These are phyloP conservation scores for Lepidonotus clava DNA, from an alignment of 2,888 invertebrate species.

Conservation along the genomic window DNA sequence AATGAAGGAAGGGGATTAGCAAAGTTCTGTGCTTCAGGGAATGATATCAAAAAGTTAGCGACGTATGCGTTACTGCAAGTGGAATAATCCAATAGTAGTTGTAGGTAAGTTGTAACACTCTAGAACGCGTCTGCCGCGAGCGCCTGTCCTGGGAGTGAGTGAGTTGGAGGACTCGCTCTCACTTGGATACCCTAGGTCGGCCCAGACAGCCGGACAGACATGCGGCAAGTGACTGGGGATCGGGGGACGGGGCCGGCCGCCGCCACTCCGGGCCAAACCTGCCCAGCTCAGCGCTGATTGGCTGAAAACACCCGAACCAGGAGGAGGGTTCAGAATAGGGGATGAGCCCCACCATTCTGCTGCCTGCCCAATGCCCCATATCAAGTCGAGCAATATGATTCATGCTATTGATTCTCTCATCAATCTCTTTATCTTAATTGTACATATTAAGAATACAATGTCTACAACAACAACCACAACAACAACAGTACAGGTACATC, in stretches of 20 bases:
- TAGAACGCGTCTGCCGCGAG: neutral
- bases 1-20: neutral
- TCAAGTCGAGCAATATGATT: too few species aligned
- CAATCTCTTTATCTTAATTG: too few species aligned
- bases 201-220: constrained; percentile 19
- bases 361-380: too few species aligned
- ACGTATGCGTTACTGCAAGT: neutral
- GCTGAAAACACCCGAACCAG: neutral
- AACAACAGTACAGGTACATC: too few species aligned
- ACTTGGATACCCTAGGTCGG: neutral
- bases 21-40: neutral
- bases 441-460: too few species aligned
- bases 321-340: constrained; percentile 14
- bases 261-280: neutral
- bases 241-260: neutral
- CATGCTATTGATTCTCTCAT: too few species aligned
- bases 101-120: neutral
- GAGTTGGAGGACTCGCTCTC: neutral
- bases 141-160: neutral
- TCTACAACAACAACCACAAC: too few species aligned
- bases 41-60: neutral
- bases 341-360: neutral
- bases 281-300: neutral
- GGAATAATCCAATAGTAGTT: too few species aligned
- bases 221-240: neutral